These are phyloP conservation scores for Labroides dimidiatus DNA, from an alignment of 2,797 vertebrate species.

Conservation along the genomic window DNA sequence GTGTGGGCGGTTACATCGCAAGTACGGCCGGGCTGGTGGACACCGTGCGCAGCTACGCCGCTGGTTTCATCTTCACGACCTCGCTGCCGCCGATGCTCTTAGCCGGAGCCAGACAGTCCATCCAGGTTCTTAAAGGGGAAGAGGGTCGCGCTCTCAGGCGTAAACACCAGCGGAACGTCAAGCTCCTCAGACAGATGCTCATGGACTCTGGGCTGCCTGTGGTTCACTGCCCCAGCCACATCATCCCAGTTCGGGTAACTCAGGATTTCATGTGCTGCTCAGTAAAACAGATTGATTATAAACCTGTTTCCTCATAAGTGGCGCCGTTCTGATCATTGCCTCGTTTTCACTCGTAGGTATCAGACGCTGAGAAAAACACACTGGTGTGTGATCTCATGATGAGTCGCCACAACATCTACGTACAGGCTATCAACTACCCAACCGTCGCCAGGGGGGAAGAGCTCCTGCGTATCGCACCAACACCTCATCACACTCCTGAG, in stretches of 20 bases:
- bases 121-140: conserved; percentile 89
- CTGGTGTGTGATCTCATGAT: conserved; percentile 94
- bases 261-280: not conserved
- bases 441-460: conserved; percentile 95
- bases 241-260: conserved; percentile 93
- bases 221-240: conserved; percentile 97
- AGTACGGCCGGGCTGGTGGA: conserved; percentile 88
- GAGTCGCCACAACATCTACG: conserved; percentile 94
- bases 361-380: conserved; percentile 94
- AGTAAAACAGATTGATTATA: not conserved
- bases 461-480: conserved; percentile 94
- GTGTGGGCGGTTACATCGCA: conserved; percentile 92
- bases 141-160: conserved; percentile 90
- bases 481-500: conserved; percentile 95
- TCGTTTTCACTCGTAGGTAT: conserved; percentile 81
- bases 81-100: conserved; percentile 96
- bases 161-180: conserved; percentile 96
- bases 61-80: conserved; percentile 95
- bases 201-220: conserved; percentile 96
- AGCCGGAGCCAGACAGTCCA: conserved; percentile 90
- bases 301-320: not conserved
- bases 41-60: conserved; percentile 90
- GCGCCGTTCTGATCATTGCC: not conserved
- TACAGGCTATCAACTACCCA: conserved; percentile 98
- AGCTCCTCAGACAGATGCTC: conserved; percentile 95